Percentiles rank a stretch among this genome's conserved stretches.
These are phyloP conservation scores for Protophormia terraenovae DNA, from an alignment of 2,888 invertebrate genomes.

Conservation along the genomic window DNA sequence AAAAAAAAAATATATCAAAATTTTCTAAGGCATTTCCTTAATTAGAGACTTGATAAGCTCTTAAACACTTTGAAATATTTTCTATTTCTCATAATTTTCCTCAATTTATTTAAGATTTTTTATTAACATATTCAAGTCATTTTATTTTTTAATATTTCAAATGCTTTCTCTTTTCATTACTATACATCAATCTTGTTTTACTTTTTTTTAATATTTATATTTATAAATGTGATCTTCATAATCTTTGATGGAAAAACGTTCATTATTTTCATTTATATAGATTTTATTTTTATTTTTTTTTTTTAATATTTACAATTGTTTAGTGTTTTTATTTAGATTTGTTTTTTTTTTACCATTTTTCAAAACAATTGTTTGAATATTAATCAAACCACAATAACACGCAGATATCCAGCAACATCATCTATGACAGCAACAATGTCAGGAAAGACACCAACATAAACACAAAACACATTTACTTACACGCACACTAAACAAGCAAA, in stretches of 20 bases:
- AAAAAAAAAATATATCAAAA: no score
- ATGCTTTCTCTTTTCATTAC: background rate
- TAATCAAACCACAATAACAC: constrained; percentile 61
- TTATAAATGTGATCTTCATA: constrained; percentile 2
- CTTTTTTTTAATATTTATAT: background rate
- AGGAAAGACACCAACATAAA: background rate
- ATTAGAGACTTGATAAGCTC: no score
- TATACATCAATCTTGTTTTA: constrained; percentile 5
- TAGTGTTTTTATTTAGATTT: constrained; percentile 6
- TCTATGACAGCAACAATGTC: constrained; percentile 16
- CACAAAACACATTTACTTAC: background rate
- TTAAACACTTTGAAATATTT: no score
- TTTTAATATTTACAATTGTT: background rate
- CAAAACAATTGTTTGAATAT: constrained; percentile 54
- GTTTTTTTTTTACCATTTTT: no score
- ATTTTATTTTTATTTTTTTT: constrained; percentile 5
- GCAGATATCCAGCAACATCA: constrained; percentile 28
- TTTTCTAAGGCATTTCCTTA: no score
- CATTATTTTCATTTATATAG: background rate
- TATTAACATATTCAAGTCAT: no score
- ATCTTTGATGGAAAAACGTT: constrained; percentile 23
- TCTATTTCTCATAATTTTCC: no score
- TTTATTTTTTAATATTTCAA: no score
- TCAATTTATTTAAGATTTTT: no score
- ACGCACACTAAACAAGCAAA: background rate